Percentiles rank a stretch among this genome's conserved stretches.
phyloP scores from a whole-genome alignment of 2,797 vertebrate species.

The Sebastes steindachneri region DNA sequence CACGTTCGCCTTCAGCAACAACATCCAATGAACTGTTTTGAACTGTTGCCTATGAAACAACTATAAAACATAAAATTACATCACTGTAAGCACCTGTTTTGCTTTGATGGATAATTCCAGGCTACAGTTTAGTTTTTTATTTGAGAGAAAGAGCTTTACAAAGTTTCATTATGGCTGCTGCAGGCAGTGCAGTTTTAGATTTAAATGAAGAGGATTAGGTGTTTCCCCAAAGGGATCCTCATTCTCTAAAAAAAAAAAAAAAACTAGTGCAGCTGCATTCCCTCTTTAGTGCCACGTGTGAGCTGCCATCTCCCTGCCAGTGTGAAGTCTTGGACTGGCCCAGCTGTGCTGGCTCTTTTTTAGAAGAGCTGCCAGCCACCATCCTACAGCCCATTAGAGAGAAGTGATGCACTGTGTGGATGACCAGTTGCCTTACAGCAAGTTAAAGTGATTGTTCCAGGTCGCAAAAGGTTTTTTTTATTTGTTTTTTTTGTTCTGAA shows the following conservation, averaged over 20 bases:
- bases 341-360: conserved; percentile 16
- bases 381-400: conserved; percentile 34
- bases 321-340: conserved; percentile 8
- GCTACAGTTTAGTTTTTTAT: conserved; percentile 22
- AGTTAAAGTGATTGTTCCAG: conserved; percentile 44
- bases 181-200: conserved; percentile 49
- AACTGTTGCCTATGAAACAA: conserved; percentile 15
- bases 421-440: conserved; percentile 22
- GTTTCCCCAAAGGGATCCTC: conserved; percentile 58
- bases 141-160: conserved; percentile 18
- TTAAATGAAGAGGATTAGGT: conserved; percentile 54
- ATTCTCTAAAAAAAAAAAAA: conserved; percentile 5
- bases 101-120: conserved; percentile 41
- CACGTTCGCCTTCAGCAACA: conserved; percentile 12
- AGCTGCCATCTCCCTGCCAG: conserved; percentile 40
- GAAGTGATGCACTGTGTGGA: conserved; percentile 34
- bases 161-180: conserved; percentile 39
- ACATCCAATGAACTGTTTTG: conserved; percentile 5
- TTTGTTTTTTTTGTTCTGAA: conserved; percentile 7
- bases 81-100: conserved; percentile 50
- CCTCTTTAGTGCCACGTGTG: conserved; percentile 36
- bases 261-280: conserved; percentile 38
- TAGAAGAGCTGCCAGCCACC: conserved; percentile 26
- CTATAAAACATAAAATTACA: conserved; percentile 42
- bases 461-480: not conserved